A percentile compares a stretch with the other conserved stretches of the same genome.
phyloP scores from a whole-genome alignment of 2,113 vertebrate genomes.

The Dipodomys stephensi region DNA sequence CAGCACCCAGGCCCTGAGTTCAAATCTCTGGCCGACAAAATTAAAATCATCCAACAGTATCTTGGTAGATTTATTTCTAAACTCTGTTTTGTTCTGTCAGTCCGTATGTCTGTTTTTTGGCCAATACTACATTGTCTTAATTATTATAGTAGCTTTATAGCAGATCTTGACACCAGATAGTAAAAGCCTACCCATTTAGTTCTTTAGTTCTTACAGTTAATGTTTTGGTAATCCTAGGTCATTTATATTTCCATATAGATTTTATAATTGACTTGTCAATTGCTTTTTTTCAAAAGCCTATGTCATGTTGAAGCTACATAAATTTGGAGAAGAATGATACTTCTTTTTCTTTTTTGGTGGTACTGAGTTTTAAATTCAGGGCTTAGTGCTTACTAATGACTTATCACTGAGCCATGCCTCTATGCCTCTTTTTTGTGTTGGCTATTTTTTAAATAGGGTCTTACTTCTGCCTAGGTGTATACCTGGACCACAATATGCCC shows the following conservation, averaged over 20 bases:
- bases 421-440: too few relatives aligned
- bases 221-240: neutral
- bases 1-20: too few relatives aligned
- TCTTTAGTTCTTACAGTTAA: neutral
- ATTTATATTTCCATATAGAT: neutral
- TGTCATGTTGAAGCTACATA: neutral
- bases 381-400: too few relatives aligned
- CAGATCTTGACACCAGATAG: neutral
- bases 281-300: neutral
- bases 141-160: neutral
- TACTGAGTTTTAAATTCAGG: too few relatives aligned
- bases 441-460: too few relatives aligned
- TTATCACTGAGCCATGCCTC: too few relatives aligned
- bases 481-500: too few relatives aligned
- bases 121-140: neutral
- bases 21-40: too few relatives aligned
- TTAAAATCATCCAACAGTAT: too few relatives aligned
- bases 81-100: neutral
- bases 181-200: neutral
- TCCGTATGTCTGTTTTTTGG: neutral
- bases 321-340: neutral
- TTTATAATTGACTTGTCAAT: conserved; percentile 8
- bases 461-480: too few relatives aligned
- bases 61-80: neutral
- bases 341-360: too few relatives aligned